A percentile compares a stretch with the other conserved stretches of the same genome.
Conservation (phyloP, 2,113 vertebrate species). For the Podarcis muralis region DNA sequence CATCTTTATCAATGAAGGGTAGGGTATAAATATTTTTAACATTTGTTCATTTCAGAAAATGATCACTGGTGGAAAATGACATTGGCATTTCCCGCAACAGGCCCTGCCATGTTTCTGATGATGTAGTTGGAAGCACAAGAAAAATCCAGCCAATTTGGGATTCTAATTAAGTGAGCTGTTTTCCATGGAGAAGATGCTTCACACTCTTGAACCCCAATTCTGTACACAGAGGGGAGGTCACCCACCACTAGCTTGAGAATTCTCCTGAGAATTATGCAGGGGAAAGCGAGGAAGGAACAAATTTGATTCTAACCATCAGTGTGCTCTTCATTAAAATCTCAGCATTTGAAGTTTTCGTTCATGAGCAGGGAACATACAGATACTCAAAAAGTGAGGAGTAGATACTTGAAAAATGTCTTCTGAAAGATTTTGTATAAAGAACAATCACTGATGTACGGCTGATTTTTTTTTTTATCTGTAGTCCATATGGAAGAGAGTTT, state of each 20-base stretch:
- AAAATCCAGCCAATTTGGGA: background rate
- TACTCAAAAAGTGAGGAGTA: background rate
- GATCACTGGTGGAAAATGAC: background rate
- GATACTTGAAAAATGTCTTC: conserved; percentile 15
- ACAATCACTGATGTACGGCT: background rate
- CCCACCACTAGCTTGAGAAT: background rate
- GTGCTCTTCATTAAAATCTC: background rate
- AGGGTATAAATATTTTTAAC: too few relatives aligned
- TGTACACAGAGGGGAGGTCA: background rate
- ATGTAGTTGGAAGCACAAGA: background rate
- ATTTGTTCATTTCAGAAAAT: too few relatives aligned
- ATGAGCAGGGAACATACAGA: background rate
- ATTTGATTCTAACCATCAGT: background rate
- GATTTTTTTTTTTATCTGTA: conserved; percentile 14
- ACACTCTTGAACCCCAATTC: background rate
- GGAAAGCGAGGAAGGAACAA: background rate
- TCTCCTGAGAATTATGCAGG: background rate
- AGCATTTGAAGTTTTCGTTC: background rate
- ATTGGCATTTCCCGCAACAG: background rate
- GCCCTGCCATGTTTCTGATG: background rate
- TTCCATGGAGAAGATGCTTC: background rate
- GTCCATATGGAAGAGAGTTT: background rate
- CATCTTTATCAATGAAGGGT: too few relatives aligned
- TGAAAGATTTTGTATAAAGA: conserved; percentile 1
- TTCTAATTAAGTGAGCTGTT: background rate